These are phyloP conservation scores for Nothocercus julius DNA, from an alignment of 2,113 vertebrate genomes.

Conservation along the genomic window DNA sequence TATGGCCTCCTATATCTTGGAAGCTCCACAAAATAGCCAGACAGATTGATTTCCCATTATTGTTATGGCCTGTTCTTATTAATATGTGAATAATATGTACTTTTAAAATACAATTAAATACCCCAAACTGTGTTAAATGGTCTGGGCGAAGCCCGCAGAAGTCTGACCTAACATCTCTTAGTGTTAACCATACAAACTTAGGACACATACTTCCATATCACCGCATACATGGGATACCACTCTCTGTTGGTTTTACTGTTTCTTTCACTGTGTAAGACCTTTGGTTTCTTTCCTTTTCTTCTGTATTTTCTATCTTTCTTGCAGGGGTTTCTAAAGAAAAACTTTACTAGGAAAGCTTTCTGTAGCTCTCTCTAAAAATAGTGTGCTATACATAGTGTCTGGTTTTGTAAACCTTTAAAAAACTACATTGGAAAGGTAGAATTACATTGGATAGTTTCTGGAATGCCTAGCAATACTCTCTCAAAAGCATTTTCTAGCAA, in stretches of 20 bases:
- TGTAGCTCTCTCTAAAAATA: not conserved
- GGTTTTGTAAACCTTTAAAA: not conserved
- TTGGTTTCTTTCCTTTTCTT: not conserved
- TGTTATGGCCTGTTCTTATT: not conserved
- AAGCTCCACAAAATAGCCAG: not conserved
- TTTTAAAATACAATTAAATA: not conserved
- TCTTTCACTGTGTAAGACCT: not conserved
- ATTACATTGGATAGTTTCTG: not conserved
- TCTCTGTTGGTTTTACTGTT: not conserved
- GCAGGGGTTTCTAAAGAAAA: not conserved
- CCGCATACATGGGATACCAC: not conserved
- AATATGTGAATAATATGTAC: slow-evolving; percentile 3
- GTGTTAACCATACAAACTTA: not conserved
- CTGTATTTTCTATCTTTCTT: not conserved
- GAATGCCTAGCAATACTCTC: not conserved
- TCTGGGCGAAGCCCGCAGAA: not conserved
- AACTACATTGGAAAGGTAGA: not conserved
- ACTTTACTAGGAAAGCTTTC: not conserved
- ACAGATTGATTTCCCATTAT: slow-evolving; percentile 14
- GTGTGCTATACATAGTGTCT: not conserved
- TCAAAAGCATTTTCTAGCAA: not conserved
- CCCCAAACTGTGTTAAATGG: not conserved
- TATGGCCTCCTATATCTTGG: not conserved
- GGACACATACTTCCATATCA: not conserved
- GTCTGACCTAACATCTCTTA: not conserved